Base-by-base conservation (phyloP, 1,140 invertebrate species). In the Latrodectus geometricus region DNA sequence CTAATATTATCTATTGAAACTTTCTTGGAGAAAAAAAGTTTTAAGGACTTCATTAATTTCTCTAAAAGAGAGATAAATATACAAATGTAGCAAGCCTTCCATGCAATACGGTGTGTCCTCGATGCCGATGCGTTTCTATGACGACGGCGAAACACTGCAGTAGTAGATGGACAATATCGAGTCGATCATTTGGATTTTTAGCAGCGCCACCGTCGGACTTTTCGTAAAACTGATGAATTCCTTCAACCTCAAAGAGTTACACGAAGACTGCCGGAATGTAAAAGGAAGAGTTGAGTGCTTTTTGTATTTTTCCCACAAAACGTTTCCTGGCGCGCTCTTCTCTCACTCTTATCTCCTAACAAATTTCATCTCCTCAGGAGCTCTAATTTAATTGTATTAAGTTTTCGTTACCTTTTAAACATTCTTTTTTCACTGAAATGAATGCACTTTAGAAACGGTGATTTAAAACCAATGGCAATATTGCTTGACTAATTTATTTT, bases 81-180 rank as follows among this genome's bases (percentile, higher is more conserved):
- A 4, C 23, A 14, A 54, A 84, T 75, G 17, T 84, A 9, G 73
- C 9, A 7, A 52, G 52, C 73, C 15, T 52, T 69, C 73, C 73
- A 23, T 84, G 73, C 72, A 56, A 70, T 61, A 14, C 35, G 69
- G 82, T 84, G 82, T 84, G 82, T 48, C 82, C 82, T 69, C 82
- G 82, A 84, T 83, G 80, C 80, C 70, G 70, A 70, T 83, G 54
- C 61, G 82, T 84, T 54, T 12, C 82, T 20, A 84, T 84, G 82
- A 14, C 61, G 49, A 84, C 82, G 82, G 23, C 61, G 82, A 84
- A 84, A 84, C 82, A 84, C 82, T 84, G 82, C 82, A 84, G 82
- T 84, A 84, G 82, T 84, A 84, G 82, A 84, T 84, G 74, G 82
- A 84, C 82, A 76, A 76, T 84, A 84, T 84, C 73, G 82, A 84